These are phyloP conservation scores for Calidris pygmaea DNA, from an alignment of 2,113 vertebrate species.

Conservation along the genomic window DNA sequence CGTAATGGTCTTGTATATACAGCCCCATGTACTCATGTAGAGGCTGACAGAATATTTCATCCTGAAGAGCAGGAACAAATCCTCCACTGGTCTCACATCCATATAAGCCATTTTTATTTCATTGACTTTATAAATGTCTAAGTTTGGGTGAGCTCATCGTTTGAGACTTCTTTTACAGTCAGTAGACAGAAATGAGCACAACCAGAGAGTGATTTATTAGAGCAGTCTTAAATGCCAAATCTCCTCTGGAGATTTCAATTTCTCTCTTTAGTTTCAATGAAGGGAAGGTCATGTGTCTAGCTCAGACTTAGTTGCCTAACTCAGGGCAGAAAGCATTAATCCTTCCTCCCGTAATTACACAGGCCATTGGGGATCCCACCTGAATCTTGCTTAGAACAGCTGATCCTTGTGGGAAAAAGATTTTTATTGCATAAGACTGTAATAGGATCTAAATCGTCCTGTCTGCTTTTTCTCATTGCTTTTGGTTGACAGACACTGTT, in stretches of 20 bases:
- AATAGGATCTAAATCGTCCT: neutral
- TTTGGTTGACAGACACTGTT: neutral
- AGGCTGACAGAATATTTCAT: neutral
- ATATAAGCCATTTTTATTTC: neutral
- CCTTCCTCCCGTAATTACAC: neutral
- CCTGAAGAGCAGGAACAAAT: neutral
- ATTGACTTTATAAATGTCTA: conserved; percentile 10
- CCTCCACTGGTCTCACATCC: neutral
- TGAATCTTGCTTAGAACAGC: neutral
- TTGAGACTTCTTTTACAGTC: conserved; percentile 12
- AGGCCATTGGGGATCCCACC: neutral
- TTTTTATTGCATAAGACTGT: neutral
- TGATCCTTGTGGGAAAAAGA: neutral
- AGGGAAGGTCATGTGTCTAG: neutral
- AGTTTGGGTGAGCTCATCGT: conserved; percentile 1
- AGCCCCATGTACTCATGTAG: neutral
- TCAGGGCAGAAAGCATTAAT: neutral
- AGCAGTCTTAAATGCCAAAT: conserved; percentile 9
- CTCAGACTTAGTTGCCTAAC: neutral
- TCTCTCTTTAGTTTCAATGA: neutral
- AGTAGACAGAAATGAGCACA: neutral
- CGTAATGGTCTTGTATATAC: neutral
- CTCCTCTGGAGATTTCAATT: conserved; percentile 22
- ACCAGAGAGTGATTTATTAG: conserved; percentile 30
- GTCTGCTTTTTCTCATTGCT: neutral